phyloP scores from a whole-genome alignment of 2,888 invertebrate genomes.

The Diaphora mendica region DNA sequence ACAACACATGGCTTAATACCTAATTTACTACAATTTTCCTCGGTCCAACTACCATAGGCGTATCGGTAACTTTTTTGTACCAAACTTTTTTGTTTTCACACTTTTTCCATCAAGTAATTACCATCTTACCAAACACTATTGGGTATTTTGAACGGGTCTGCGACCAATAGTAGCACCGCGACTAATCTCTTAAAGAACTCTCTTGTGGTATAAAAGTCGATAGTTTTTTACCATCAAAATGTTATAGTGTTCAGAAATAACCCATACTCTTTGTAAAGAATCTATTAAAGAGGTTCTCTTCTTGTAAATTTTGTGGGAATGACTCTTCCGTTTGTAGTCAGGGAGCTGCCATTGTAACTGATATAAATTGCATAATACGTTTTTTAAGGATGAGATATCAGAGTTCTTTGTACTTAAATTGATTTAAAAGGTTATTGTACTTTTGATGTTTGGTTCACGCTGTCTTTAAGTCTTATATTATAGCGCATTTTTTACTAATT shows the following conservation, averaged over 20 bases:
- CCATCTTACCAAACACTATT: conserved; percentile 64
- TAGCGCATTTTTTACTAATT: conserved; percentile 46
- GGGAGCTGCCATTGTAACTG: conserved; percentile 51
- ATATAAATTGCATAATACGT: conserved; percentile 54
- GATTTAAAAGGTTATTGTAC: conserved; percentile 56
- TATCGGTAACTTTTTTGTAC: conserved; percentile 51
- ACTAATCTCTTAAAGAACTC: conserved; percentile 69
- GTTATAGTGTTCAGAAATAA: conserved; percentile 64
- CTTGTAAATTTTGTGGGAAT: conserved; percentile 45
- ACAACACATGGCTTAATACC: conserved; percentile 58
- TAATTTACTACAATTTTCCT: conserved; percentile 78
- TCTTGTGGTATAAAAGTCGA: conserved; percentile 62
- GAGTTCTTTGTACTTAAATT: conserved; percentile 48
- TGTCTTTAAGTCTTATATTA: conserved; percentile 35
- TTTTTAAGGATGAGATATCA: conserved; percentile 44
- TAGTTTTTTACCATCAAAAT: conserved; percentile 60
- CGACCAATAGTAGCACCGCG: conserved; percentile 58
- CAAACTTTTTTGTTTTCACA: conserved; percentile 49
- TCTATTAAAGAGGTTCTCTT: conserved; percentile 58
- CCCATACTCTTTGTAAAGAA: conserved; percentile 70
- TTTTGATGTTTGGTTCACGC: conserved; percentile 40
- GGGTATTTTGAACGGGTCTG: conserved; percentile 57
- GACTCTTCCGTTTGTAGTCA: conserved; percentile 51
- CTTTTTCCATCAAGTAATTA: conserved; percentile 74
- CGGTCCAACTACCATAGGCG: conserved; percentile 62